These are phyloP conservation scores for Monodelphis domestica DNA, from an alignment of 2,797 vertebrate species.

Conservation along the genomic window DNA sequence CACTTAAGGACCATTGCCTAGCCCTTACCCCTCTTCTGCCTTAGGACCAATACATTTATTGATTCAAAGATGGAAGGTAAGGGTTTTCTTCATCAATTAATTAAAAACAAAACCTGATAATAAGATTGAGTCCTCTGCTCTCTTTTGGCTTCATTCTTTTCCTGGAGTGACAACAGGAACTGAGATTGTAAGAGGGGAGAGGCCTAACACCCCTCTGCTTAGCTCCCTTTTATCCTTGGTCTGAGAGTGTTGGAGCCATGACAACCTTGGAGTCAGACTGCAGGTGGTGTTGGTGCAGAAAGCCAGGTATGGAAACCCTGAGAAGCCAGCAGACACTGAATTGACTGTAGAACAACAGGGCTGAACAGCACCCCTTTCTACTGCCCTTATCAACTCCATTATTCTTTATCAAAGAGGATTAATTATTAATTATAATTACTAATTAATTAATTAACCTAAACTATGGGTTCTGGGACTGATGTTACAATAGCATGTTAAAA, in stretches of 20 bases:
- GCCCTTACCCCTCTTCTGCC: too few relatives aligned
- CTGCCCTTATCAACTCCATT: background rate
- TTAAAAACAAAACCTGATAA: too few relatives aligned
- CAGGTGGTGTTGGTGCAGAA: background rate
- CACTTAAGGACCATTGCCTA: too few relatives aligned
- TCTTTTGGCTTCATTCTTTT: background rate
- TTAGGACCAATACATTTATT: too few relatives aligned
- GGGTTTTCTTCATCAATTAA: too few relatives aligned
- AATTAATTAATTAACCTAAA: too few relatives aligned
- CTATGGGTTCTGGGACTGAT: background rate
- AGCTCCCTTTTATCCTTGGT: background rate
- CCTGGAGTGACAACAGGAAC: background rate
- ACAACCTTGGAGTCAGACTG: background rate
- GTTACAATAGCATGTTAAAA: background rate
- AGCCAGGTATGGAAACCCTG: background rate
- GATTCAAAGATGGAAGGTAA: too few relatives aligned
- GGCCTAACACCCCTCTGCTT: background rate
- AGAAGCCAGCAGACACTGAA: background rate
- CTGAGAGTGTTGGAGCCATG: background rate
- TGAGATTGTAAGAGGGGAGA: background rate
- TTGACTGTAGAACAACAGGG: background rate
- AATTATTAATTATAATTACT: too few relatives aligned
- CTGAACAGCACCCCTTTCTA: background rate
- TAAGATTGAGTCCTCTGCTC: background rate
- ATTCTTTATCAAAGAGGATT: background rate